These are phyloP conservation scores for Sycophaga agraensis DNA, from an alignment of 1,140 invertebrate species.

Conservation along the genomic window DNA sequence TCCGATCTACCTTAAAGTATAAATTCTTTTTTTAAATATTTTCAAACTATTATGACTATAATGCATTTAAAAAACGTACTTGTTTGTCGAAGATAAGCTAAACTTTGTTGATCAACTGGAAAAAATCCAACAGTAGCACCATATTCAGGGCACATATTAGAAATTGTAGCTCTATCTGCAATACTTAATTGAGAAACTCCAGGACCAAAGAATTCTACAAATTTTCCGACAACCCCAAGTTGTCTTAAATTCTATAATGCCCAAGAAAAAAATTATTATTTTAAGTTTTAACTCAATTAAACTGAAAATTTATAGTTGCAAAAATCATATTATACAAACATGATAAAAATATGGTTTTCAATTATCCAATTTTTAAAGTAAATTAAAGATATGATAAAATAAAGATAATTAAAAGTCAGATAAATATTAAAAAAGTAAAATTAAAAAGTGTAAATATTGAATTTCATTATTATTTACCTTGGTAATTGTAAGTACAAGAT, in stretches of 20 bases:
- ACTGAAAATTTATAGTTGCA: no score
- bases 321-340: background rate
- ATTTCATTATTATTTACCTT: conserved; percentile 68
- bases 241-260: conserved; percentile 79
- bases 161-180: conserved; percentile 91
- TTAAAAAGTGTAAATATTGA: no score
- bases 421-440: background rate
- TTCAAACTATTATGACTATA: no score
- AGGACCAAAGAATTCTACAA: conserved; percentile 97
- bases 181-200: conserved; percentile 89
- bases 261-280: conserved; percentile 14
- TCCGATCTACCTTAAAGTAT: conserved; percentile 71
- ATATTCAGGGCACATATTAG: conserved; percentile 98
- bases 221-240: conserved; percentile 95
- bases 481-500: conserved; percentile 95
- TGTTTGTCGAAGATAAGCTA: conserved; percentile 86
- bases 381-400: background rate
- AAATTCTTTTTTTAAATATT: background rate
- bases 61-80: conserved; percentile 61
- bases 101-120: conserved; percentile 85
- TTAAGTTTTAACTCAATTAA: no score
- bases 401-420: background rate
- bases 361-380: background rate
- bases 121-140: conserved; percentile 96
- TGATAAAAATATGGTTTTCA: background rate